phyloP scores from a whole-genome alignment of 2,888 invertebrate species.

The Orgyia antiqua region DNA sequence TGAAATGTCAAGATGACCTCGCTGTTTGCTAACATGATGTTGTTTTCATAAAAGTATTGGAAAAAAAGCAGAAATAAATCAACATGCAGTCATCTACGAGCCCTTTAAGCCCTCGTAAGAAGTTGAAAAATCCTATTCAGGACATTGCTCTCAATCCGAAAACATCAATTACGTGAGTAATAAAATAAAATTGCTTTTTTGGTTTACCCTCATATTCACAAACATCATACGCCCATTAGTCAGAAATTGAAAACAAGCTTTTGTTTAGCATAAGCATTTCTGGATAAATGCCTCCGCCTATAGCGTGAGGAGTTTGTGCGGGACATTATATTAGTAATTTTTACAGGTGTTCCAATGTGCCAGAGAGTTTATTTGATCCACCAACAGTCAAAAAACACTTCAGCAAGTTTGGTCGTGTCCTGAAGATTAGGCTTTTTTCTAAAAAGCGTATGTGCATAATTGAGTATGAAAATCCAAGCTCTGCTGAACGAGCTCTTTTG shows the following conservation, averaged over 20 bases:
- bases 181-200: no score
- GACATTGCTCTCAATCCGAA: conserved; percentile 46
- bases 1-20: no score
- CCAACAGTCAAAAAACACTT: conserved; percentile 82
- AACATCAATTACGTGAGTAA: conserved; percentile 64
- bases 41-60: not conserved
- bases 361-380: conserved; percentile 79
- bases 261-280: no score
- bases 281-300: no score
- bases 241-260: no score
- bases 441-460: conserved; percentile 82
- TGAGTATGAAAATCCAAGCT: conserved; percentile 81
- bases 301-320: no score
- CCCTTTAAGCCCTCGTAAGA: conserved; percentile 44
- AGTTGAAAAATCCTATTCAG: conserved; percentile 44
- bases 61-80: conserved; percentile 1
- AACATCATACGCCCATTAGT: no score
- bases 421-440: conserved; percentile 80
- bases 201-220: not conserved
- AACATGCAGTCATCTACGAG: conserved; percentile 41
- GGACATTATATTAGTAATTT: no score
- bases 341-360: conserved; percentile 80
- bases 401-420: conserved; percentile 83
- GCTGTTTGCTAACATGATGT: no score
- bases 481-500: conserved; percentile 77